Conservation (phyloP, 1,140 invertebrate genomes). For the Conus ventricosus region DNA sequence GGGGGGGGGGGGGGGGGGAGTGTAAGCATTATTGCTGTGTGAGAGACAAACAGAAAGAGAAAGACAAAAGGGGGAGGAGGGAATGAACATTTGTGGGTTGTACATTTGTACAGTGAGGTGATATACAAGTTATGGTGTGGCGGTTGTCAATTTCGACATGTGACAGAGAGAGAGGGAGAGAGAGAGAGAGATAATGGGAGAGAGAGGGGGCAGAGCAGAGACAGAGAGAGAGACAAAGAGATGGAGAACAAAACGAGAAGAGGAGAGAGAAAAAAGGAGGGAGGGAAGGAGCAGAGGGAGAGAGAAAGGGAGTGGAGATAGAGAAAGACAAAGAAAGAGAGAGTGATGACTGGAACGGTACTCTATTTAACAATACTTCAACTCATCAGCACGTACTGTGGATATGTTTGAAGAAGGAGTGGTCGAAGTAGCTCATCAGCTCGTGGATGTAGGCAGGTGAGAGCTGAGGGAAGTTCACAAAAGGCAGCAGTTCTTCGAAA, state of each 20-base stretch:
- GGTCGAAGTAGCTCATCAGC: not conserved
- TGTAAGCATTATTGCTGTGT: not conserved
- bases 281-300: no score
- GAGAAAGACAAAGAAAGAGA: not conserved
- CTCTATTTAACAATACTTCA: not conserved
- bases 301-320: no score
- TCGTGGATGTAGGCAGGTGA: not conserved
- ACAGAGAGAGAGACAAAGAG: no score
- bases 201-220: no score
- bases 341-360: not conserved
- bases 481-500: not conserved
- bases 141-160: not conserved
- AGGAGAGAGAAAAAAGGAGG: not conserved
- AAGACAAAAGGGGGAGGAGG: no score
- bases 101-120: not conserved
- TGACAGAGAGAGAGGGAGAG: no score
- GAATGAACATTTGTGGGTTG: no score
- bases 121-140: not conserved
- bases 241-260: not conserved
- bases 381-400: not conserved
- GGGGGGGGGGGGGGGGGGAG: no score
- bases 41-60: not conserved
- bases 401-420: constrained; percentile 5
- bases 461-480: constrained; percentile 16
- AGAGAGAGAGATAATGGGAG: no score